Evolutionary conservation across 1,140 invertebrate species (phyloP).

Genomic region (Drosophila sproati): DNA sequence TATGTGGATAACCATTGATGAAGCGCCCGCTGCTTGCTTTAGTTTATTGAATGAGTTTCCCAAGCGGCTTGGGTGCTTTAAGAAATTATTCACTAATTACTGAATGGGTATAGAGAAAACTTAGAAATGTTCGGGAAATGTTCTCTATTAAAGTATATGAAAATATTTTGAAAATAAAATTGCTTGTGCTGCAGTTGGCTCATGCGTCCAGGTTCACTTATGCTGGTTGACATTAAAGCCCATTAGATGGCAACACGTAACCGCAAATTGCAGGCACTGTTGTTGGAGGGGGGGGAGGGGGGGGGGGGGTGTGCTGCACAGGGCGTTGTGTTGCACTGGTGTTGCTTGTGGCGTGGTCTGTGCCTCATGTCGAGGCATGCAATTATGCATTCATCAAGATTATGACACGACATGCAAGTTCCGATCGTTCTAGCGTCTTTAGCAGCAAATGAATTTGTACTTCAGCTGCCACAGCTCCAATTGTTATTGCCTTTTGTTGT

Average conservation of each 20-base stretch:
- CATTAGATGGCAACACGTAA: slow-evolving; percentile 43
- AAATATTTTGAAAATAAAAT: slow-evolving; percentile 71
- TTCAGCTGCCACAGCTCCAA: slow-evolving; percentile 27
- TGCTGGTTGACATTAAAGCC: slow-evolving; percentile 78
- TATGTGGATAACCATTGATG: slow-evolving; percentile 51
- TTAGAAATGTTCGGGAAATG: slow-evolving; percentile 8
- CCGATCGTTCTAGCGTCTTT: slow-evolving; percentile 62
- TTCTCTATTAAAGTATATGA: slow-evolving; percentile 68
- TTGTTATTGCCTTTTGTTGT: slow-evolving; percentile 35
- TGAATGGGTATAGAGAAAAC: slow-evolving; percentile 28
- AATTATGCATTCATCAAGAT: slow-evolving; percentile 84
- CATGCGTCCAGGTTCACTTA: slow-evolving; percentile 24
- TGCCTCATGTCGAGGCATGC: slow-evolving; percentile 62
- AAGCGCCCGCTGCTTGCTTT: slow-evolving; percentile 1
- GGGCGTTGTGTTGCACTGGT: too few species aligned
- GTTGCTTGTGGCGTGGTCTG: slow-evolving; percentile 8
- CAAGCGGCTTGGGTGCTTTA: slow-evolving; percentile 23
- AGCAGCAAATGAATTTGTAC: slow-evolving; percentile 68
- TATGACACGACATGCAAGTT: slow-evolving; percentile 84
- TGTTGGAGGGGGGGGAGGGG: background rate
- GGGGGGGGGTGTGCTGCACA: background rate
- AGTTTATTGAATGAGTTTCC: slow-evolving; percentile 15
- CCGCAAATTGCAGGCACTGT: slow-evolving; percentile 41
- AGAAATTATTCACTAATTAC: slow-evolving; percentile 73
- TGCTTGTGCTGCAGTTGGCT: background rate